Evolutionary conservation across 2,888 invertebrate species (phyloP).

Genomic region (Agrenia bidenticulata): DNA sequence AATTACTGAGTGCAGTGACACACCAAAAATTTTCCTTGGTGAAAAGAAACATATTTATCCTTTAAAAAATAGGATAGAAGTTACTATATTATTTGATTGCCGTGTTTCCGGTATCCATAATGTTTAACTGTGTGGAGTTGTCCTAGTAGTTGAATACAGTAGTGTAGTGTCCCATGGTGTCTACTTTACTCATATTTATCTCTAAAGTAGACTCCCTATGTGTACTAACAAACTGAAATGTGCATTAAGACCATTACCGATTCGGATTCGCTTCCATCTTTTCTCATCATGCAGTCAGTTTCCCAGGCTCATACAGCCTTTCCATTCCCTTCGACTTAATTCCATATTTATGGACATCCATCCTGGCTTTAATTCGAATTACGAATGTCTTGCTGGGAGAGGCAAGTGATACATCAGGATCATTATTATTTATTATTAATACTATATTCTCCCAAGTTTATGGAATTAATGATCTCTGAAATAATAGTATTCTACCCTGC

Average conservation of each 20-base stretch:
- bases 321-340: background rate
- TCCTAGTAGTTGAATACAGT: background rate
- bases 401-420: background rate
- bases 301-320: background rate
- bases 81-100: constrained; percentile 34
- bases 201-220: constrained; percentile 7
- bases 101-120: constrained; percentile 36
- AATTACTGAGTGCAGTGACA: constrained; percentile 28
- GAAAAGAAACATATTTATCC: background rate
- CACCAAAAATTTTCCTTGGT: constrained; percentile 19
- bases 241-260: constrained; percentile 17
- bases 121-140: constrained; percentile 23
- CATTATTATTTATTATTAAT: background rate
- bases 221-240: constrained; percentile 9
- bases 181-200: constrained; percentile 2
- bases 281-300: constrained; percentile 18
- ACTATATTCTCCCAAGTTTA: background rate
- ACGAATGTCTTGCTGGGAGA: constrained; percentile 2
- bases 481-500: no score
- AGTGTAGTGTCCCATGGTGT: constrained; percentile 13
- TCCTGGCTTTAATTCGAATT: background rate
- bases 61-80: background rate
- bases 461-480: background rate
- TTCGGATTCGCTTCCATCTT: constrained; percentile 24
- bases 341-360: constrained; percentile 4